phyloP scores from a whole-genome alignment of 2,113 vertebrate species.

The Myanophis thanlyinensis region DNA sequence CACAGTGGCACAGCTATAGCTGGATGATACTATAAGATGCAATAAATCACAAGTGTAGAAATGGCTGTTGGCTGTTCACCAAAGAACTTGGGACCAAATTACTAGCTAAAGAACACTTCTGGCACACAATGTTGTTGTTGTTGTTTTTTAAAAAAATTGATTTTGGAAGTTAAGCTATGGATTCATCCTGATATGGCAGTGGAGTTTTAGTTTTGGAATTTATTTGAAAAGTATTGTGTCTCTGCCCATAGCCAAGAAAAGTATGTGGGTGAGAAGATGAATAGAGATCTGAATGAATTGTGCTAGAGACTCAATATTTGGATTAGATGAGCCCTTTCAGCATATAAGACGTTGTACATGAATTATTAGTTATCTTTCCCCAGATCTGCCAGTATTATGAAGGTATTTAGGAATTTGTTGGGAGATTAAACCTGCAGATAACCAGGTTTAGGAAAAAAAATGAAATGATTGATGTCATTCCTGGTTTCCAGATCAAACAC shows the following conservation, averaged over 20 bases:
- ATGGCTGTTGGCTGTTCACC: neutral
- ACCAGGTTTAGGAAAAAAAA: neutral
- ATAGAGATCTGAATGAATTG: neutral
- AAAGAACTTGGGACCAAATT: neutral
- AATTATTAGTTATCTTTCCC: neutral
- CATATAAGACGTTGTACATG: neutral
- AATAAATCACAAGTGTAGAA: neutral
- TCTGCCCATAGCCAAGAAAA: neutral
- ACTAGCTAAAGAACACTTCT: neutral
- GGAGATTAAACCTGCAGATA: too few relatives aligned
- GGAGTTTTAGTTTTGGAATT: neutral
- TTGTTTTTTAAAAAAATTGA: neutral
- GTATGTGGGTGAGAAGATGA: neutral
- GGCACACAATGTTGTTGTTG: neutral
- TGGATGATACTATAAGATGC: neutral
- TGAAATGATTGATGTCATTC: neutral
- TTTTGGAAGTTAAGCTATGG: neutral
- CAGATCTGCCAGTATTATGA: neutral
- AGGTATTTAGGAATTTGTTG: neutral
- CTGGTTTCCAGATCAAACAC: neutral
- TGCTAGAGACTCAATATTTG: neutral
- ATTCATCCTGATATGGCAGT: neutral
- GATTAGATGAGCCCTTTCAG: neutral
- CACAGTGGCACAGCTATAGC: neutral
- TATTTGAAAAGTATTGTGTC: neutral